These are phyloP conservation scores for Plumapathes pennacea DNA, from an alignment of 92 coral and sea anemone species.

Conservation along the genomic window DNA sequence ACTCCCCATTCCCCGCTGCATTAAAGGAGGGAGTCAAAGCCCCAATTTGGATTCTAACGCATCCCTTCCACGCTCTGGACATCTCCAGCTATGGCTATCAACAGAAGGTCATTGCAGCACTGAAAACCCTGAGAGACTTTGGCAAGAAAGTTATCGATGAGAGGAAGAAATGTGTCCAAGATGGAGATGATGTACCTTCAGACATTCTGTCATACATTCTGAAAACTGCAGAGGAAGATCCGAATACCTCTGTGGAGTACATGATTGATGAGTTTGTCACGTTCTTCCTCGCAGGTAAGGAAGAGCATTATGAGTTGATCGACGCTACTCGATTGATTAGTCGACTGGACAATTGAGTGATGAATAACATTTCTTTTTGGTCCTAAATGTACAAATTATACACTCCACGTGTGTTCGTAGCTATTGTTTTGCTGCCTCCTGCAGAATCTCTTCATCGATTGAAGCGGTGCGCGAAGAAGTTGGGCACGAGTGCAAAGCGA, in stretches of 20 bases:
- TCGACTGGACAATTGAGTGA: too few species aligned
- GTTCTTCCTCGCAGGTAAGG: slow-evolving; percentile 70
- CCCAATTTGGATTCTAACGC: slow-evolving; percentile 34
- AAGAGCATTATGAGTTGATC: too few species aligned
- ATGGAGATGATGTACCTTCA: slow-evolving; percentile 42
- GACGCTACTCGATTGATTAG: too few species aligned
- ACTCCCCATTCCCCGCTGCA: slow-evolving; percentile 63
- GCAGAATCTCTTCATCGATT: too few species aligned
- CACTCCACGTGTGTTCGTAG: too few species aligned
- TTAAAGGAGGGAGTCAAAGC: slow-evolving; percentile 48
- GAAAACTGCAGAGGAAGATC: slow-evolving; percentile 38
- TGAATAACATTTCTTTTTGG: too few species aligned
- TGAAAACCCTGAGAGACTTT: slow-evolving; percentile 71
- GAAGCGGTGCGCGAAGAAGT: too few species aligned
- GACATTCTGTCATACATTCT: slow-evolving; percentile 66
- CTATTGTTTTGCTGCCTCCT: too few species aligned
- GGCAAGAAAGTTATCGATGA: slow-evolving; percentile 76
- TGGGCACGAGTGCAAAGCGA: too few species aligned
- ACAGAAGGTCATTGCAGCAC: slow-evolving; percentile 61
- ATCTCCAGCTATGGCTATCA: slow-evolving; percentile 68
- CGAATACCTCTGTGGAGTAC: slow-evolving; percentile 49
- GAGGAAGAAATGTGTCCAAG: slow-evolving; percentile 42
- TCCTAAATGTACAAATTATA: too few species aligned
- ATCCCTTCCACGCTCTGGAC: slow-evolving; percentile 57
- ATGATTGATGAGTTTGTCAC: slow-evolving; percentile 78